Percentiles rank a stretch among this genome's conserved stretches.
Conservation (phyloP, 1,140 invertebrate genomes). For the Rhopalosiphum maidis region DNA sequence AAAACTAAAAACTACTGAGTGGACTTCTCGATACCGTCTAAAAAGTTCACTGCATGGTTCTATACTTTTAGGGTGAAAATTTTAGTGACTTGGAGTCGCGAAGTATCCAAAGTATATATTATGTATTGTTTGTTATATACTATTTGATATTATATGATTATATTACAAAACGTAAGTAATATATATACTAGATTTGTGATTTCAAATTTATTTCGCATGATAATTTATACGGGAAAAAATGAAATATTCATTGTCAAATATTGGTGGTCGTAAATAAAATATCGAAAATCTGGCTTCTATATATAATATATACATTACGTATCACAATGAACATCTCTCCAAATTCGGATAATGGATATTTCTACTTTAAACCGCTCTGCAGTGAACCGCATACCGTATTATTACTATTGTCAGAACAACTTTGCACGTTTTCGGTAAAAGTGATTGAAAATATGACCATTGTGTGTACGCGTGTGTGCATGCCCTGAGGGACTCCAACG, state of each 20-base stretch:
- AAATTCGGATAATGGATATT: not conserved
- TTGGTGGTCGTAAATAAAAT: not conserved
- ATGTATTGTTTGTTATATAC: not conserved
- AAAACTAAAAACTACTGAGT: not conserved
- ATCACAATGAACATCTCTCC: not conserved
- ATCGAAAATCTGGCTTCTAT: not conserved
- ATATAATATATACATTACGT: not conserved
- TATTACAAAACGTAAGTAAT: not conserved
- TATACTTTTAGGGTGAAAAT: not conserved
- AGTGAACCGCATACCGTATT: not conserved
- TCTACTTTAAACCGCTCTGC: not conserved
- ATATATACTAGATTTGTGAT: not conserved
- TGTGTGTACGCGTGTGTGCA: not conserved
- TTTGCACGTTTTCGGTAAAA: not conserved
- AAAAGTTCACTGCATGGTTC: not conserved
- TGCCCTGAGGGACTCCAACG: not conserved
- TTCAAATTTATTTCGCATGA: not conserved
- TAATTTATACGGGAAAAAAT: not conserved
- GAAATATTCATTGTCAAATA: not conserved
- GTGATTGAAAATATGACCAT: not conserved
- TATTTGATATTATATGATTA: not conserved
- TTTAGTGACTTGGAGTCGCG: not conserved
- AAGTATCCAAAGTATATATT: not conserved
- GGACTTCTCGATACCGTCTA: not conserved
- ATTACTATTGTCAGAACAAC: not conserved